phyloP scores from a whole-genome alignment of 2,888 invertebrate species.

The Nebria brevicollis region DNA sequence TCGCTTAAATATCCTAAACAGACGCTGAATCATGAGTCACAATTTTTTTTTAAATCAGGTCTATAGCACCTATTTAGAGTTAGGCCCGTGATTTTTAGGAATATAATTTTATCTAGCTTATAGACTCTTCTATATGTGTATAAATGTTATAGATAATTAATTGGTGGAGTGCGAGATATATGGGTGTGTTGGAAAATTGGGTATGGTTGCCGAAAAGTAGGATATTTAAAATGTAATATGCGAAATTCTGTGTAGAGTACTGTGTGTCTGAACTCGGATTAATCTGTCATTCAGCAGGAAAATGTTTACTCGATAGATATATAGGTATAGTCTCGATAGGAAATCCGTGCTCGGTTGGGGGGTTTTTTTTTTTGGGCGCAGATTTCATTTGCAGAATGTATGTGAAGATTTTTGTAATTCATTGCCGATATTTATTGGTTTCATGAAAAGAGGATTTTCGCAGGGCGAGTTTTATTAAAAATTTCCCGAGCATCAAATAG shows the following conservation, averaged over 20 bases:
- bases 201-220: background rate
- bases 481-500: background rate
- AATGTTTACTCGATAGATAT: background rate
- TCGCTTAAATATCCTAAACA: background rate
- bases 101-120: no score
- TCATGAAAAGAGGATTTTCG: constrained; percentile 1
- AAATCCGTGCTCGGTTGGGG: background rate
- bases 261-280: background rate
- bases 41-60: background rate
- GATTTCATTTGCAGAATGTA: background rate
- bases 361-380: background rate
- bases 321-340: no score
- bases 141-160: no score
- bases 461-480: background rate
- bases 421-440: background rate
- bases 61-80: no score
- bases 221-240: background rate
- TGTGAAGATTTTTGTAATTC: constrained; percentile 1
- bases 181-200: no score
- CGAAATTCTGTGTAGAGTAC: background rate
- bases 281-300: background rate
- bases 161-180: no score
- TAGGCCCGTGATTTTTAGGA: no score
- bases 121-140: no score
- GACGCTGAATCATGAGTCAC: background rate